Conservation (phyloP, 2,888 invertebrate species). For the Megastigmus dorsalis region DNA sequence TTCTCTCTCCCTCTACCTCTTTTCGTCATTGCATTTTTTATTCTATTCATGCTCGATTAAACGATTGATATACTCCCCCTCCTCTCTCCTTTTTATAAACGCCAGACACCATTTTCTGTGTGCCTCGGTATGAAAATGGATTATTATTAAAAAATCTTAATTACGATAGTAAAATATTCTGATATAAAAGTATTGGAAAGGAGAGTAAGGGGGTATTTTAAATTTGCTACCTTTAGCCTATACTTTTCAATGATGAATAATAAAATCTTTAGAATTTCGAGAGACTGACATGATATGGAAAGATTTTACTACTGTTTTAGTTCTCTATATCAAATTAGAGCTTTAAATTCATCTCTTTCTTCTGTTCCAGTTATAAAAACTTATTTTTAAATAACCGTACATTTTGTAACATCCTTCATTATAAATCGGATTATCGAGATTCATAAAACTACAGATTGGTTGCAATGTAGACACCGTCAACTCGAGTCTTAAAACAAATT, state of each 20-base stretch:
- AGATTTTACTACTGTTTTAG: background rate
- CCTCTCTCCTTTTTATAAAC: background rate
- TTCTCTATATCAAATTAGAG: too few relatives aligned
- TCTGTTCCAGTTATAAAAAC: too few relatives aligned
- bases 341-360: background rate
- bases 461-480: too few relatives aligned
- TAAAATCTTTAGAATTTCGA: conserved; percentile 1
- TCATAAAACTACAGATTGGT: too few relatives aligned
- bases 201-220: background rate
- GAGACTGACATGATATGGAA: conserved; percentile 5
- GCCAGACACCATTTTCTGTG: conserved; percentile 1
- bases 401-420: too few relatives aligned
- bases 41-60: conserved; percentile 12
- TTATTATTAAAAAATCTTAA: conserved; percentile 12
- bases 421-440: too few relatives aligned
- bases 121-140: background rate
- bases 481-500: too few relatives aligned
- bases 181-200: conserved; percentile 8
- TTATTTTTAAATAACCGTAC: too few relatives aligned
- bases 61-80: background rate
- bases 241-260: conserved; percentile 18
- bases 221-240: background rate
- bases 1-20: background rate
- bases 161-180: background rate
- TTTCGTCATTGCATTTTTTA: background rate